Percentiles rank a stretch among this genome's conserved stretches.
Evolutionary conservation across 2,888 invertebrate species (phyloP).

Genomic region (Eupithecia pulchellata): DNA sequence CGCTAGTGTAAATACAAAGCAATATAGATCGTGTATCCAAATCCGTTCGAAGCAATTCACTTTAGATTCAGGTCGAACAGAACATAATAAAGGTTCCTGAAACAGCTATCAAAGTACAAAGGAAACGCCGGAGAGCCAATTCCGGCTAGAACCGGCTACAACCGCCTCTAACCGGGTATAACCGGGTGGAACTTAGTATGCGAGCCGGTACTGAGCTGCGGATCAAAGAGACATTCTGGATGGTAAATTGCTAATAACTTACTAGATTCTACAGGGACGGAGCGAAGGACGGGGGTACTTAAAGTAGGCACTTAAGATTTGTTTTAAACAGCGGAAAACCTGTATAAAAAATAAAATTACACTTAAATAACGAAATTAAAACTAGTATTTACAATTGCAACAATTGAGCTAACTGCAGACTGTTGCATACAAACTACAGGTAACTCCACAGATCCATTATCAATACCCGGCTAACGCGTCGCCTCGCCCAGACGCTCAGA

Average conservation of each 20-base stretch:
- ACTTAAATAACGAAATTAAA: too few relatives aligned
- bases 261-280: slow-evolving; percentile 42
- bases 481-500: too few relatives aligned
- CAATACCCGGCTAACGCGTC: too few relatives aligned
- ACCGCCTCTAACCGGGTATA: neutral
- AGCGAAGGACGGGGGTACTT: neutral
- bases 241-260: slow-evolving; percentile 55
- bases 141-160: neutral
- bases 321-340: too few relatives aligned
- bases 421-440: too few relatives aligned
- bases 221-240: neutral
- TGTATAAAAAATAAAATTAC: too few relatives aligned
- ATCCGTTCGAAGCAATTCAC: neutral
- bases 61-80: neutral
- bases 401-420: too few relatives aligned
- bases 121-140: neutral
- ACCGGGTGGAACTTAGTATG: neutral
- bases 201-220: neutral
- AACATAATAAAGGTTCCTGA: neutral
- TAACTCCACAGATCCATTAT: too few relatives aligned
- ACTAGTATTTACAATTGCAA: too few relatives aligned
- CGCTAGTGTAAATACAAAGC: too few relatives aligned
- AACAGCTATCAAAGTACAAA: neutral
- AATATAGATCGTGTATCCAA: too few relatives aligned
- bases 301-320: too few relatives aligned